Evolutionary conservation across 2,797 vertebrate species (phyloP).

Genomic region (Trachurus trachurus): DNA sequence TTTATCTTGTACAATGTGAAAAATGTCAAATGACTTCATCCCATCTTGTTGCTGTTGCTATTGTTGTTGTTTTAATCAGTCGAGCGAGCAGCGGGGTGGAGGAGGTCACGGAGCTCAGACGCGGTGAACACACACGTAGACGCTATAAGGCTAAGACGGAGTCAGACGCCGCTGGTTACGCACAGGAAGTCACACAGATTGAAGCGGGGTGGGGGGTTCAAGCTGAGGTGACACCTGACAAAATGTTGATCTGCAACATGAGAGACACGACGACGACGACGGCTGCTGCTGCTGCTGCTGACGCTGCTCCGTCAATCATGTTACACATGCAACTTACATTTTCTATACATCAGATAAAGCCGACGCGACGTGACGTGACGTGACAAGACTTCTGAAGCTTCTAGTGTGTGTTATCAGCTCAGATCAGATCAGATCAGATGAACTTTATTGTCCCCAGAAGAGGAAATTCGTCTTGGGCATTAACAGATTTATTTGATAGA

Average conservation of each 20-base stretch:
- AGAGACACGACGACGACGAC: neutral
- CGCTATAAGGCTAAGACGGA: constrained; percentile 41
- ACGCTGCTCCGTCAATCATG: neutral
- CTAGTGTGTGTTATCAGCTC: too few species aligned
- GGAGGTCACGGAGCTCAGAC: constrained; percentile 7
- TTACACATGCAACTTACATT: neutral
- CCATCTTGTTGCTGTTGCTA: neutral
- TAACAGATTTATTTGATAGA: neutral
- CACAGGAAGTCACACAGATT: constrained; percentile 49
- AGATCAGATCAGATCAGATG: too few species aligned
- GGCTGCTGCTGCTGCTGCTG: neutral
- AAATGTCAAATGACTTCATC: constrained; percentile 28
- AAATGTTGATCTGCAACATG: constrained; percentile 55
- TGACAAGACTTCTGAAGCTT: too few species aligned
- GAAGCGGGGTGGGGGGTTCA: constrained; percentile 54
- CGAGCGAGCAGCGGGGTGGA: neutral
- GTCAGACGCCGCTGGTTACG: constrained; percentile 12
- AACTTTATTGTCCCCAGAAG: too few species aligned
- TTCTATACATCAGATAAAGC: neutral
- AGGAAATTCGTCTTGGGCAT: too few species aligned
- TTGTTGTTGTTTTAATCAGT: constrained; percentile 29
- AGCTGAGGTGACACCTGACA: constrained; percentile 64
- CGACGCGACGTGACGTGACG: too few species aligned
- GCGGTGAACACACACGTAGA: constrained; percentile 23
- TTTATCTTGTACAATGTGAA: constrained; percentile 16